Conservation (phyloP, 2,797 vertebrate species). For the Diplodus sargus region DNA sequence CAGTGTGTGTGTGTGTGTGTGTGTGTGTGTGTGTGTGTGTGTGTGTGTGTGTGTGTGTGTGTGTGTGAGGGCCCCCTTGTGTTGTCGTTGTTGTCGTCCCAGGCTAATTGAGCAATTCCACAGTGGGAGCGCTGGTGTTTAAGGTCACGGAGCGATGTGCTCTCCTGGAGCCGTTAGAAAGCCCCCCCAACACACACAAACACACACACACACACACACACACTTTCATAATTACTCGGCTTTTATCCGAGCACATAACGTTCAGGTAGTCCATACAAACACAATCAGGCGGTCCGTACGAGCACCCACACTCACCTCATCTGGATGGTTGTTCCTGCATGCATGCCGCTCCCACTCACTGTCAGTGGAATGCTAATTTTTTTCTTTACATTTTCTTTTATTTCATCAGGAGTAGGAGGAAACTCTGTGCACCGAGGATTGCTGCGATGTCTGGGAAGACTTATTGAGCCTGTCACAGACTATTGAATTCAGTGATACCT, state of each 20-base stretch:
- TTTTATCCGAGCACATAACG: slow-evolving; percentile 58
- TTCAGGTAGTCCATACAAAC: slow-evolving; percentile 40
- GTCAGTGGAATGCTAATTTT: slow-evolving; percentile 30
- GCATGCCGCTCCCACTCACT: slow-evolving; percentile 26
- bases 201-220: neutral
- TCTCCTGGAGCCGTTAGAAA: slow-evolving; percentile 64
- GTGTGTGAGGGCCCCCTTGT: slow-evolving; percentile 24
- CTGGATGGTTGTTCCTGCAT: slow-evolving; percentile 11
- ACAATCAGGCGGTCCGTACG: slow-evolving; percentile 22
- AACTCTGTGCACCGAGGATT: slow-evolving; percentile 32
- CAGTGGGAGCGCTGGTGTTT: slow-evolving; percentile 56
- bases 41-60: slow-evolving; percentile 13
- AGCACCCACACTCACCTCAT: slow-evolving; percentile 51
- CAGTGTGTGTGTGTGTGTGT: slow-evolving; percentile 8
- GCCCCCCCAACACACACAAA: no score
- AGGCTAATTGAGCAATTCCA: slow-evolving; percentile 75
- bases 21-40: slow-evolving; percentile 9
- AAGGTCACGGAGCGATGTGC: slow-evolving; percentile 68
- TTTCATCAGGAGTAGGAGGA: slow-evolving; percentile 26
- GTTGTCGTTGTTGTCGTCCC: slow-evolving; percentile 54
- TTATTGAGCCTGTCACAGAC: slow-evolving; percentile 51
- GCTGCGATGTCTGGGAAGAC: slow-evolving; percentile 40
- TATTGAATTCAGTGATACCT: slow-evolving; percentile 54
- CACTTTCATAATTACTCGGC: slow-evolving; percentile 69
- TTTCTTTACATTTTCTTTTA: slow-evolving; percentile 21